phyloP scores from a whole-genome alignment of 2,888 invertebrate species.

The Aspidiotus rigidus region DNA sequence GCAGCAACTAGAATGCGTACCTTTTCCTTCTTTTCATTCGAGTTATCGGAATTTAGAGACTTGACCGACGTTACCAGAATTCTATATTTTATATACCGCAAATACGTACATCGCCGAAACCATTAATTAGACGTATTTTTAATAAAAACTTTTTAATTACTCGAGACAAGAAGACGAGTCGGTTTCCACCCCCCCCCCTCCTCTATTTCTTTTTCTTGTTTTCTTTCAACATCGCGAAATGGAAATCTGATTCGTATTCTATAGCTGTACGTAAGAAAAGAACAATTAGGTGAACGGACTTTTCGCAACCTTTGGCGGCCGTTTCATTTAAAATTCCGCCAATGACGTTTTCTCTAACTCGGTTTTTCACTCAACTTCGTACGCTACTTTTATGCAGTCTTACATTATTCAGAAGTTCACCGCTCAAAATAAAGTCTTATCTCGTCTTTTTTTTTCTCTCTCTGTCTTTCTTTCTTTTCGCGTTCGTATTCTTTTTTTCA shows the following conservation, averaged over 20 bases:
- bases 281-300: conserved; percentile 32
- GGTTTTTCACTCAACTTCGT: conserved; percentile 30
- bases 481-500: neutral
- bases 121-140: conserved; percentile 25
- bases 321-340: conserved; percentile 31
- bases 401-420: conserved; percentile 33
- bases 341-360: conserved; percentile 31
- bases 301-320: conserved; percentile 32
- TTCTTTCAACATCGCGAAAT: neutral
- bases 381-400: conserved; percentile 32
- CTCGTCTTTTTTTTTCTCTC: too few species aligned
- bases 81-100: too few species aligned
- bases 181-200: conserved; percentile 14
- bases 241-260: conserved; percentile 30
- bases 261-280: conserved; percentile 29
- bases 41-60: too few species aligned
- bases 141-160: conserved; percentile 32
- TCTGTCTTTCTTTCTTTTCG: too few species aligned
- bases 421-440: conserved; percentile 1
- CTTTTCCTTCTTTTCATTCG: too few species aligned
- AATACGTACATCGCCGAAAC: neutral
- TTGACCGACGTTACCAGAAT: too few species aligned
- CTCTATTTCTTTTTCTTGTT: neutral
- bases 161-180: conserved; percentile 9
- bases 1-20: too few species aligned